A percentile compares a stretch with the other conserved stretches of the same genome.
These are phyloP conservation scores for Palloptera scutellata DNA, from an alignment of 2,888 invertebrate genomes.

Conservation along the genomic window DNA sequence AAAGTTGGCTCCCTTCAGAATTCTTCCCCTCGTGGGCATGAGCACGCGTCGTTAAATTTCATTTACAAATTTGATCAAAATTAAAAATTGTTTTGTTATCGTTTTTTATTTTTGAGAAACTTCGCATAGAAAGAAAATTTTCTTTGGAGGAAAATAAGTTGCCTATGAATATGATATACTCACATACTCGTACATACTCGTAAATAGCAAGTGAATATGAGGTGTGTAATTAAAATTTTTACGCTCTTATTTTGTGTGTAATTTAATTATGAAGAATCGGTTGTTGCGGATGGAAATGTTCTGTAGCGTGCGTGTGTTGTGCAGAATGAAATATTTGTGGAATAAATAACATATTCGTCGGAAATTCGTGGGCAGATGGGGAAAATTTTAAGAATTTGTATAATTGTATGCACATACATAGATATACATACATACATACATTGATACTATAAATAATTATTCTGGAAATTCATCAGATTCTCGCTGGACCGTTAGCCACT, in stretches of 20 bases:
- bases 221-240: conserved; percentile 58
- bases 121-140: background rate
- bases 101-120: conserved; percentile 6
- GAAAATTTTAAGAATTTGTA: no score
- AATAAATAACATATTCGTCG: no score
- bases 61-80: conserved; percentile 49
- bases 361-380: no score
- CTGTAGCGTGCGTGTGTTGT: background rate
- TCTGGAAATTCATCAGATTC: no score
- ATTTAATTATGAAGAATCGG: conserved; percentile 56
- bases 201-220: conserved; percentile 52
- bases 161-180: background rate
- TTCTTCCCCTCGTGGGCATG: conserved; percentile 14
- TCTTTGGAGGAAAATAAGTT: no score
- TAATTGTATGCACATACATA: no score
- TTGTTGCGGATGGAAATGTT: conserved; percentile 36
- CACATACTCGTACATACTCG: conserved; percentile 3
- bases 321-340: no score
- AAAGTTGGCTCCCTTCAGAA: conserved; percentile 2
- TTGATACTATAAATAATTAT: no score
- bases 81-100: conserved; percentile 11
- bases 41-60: conserved; percentile 44
- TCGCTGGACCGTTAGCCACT: no score
- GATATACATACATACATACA: no score
- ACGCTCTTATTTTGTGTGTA: conserved; percentile 51